These are phyloP conservation scores for Cyrtorhinus lividipennis DNA, from an alignment of 1,140 invertebrate species.

Conservation along the genomic window DNA sequence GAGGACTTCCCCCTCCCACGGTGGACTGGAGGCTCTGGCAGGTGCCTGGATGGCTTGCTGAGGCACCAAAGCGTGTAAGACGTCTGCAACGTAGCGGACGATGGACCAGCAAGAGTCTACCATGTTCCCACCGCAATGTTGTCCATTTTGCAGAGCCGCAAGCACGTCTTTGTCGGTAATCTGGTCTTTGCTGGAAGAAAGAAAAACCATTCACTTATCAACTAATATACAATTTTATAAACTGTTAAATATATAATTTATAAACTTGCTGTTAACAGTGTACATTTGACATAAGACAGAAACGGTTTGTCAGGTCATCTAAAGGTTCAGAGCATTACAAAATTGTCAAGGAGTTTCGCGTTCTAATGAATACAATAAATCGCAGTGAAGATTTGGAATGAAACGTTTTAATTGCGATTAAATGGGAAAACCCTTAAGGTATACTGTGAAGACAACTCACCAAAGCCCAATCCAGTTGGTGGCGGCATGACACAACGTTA, in stretches of 20 bases:
- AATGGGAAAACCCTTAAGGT: too few relatives aligned
- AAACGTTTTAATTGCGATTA: too few relatives aligned
- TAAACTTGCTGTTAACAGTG: too few relatives aligned
- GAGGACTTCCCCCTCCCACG: constrained; percentile 62
- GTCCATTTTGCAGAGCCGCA: constrained; percentile 36
- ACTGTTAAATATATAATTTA: neutral
- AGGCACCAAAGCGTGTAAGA: constrained; percentile 31
- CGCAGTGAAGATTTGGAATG: too few relatives aligned
- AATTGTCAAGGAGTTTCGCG: too few relatives aligned
- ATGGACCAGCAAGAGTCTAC: constrained; percentile 66
- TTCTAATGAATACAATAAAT: too few relatives aligned
- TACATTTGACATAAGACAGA: too few relatives aligned
- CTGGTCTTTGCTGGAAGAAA: constrained; percentile 33
- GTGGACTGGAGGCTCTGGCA: constrained; percentile 46
- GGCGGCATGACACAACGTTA: constrained; percentile 60
- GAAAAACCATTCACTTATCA: neutral
- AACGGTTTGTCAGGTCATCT: too few relatives aligned
- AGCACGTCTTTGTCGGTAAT: constrained; percentile 39
- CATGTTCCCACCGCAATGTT: constrained; percentile 29
- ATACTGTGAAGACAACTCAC: constrained; percentile 27
- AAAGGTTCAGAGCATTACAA: too few relatives aligned
- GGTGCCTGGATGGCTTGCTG: neutral
- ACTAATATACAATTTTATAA: neutral
- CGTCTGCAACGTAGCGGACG: constrained; percentile 51
- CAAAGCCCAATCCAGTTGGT: constrained; percentile 62